Evolutionary conservation across 2,797 vertebrate genomes (phyloP).

Genomic region (Otolemur crassicaudatus): DNA sequence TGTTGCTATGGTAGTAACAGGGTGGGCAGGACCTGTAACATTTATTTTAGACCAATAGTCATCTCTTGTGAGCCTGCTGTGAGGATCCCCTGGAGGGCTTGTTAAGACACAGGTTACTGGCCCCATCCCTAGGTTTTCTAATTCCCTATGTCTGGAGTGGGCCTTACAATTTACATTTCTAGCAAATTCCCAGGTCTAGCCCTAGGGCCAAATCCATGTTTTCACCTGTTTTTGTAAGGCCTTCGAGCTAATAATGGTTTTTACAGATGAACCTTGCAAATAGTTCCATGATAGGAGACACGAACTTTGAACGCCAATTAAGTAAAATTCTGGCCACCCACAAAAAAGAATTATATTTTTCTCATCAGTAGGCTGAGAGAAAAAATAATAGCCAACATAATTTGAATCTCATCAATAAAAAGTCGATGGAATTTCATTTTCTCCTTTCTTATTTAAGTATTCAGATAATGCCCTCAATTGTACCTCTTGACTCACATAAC

Average conservation of each 20-base stretch:
- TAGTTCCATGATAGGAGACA: not conserved
- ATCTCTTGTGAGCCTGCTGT: not conserved
- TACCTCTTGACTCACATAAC: not conserved
- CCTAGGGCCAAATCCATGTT: not conserved
- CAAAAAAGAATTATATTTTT: not conserved
- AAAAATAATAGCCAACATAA: not conserved
- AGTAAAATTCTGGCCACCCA: not conserved
- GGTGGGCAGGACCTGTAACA: not conserved
- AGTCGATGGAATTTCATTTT: not conserved
- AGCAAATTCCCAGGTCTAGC: not conserved
- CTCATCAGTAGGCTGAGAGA: not conserved
- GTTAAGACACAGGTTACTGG: not conserved
- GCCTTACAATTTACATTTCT: not conserved
- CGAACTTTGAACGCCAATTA: not conserved
- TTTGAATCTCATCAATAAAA: slow-evolving; percentile 36
- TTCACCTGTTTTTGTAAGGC: not conserved
- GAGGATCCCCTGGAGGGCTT: not conserved
- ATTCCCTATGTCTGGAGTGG: not conserved
- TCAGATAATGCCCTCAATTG: not conserved
- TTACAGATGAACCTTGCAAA: not conserved
- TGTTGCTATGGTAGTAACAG: not conserved
- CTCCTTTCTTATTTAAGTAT: not conserved
- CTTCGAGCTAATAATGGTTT: not conserved
- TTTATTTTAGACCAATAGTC: not conserved
- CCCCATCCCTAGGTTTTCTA: not conserved